Evolutionary conservation across 2,888 invertebrate genomes (phyloP).

Genomic region (Brachylomia viminalis): DNA sequence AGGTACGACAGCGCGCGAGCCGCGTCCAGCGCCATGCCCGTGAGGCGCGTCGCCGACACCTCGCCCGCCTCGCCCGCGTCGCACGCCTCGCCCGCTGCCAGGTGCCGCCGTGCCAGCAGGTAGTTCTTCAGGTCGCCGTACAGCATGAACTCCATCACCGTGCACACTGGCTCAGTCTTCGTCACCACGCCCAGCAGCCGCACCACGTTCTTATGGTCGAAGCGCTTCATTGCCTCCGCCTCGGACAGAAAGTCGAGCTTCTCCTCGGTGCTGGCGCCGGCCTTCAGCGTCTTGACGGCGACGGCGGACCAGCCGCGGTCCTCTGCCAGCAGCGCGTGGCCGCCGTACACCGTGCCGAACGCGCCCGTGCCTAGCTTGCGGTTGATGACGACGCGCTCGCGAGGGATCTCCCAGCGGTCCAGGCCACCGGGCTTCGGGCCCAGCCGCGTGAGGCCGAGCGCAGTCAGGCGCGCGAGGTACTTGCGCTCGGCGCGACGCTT

Average conservation of each 20-base stretch:
- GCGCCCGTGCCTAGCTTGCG: slow-evolving; percentile 97
- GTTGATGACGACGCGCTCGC: slow-evolving; percentile 96
- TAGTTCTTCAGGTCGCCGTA: slow-evolving; percentile 98
- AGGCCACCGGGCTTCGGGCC: slow-evolving; percentile 83
- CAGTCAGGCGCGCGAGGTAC: slow-evolving; percentile 78
- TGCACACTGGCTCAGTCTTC: slow-evolving; percentile 96
- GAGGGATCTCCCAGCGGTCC: slow-evolving; percentile 97
- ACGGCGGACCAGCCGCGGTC: slow-evolving; percentile 94
- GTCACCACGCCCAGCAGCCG: slow-evolving; percentile 96
- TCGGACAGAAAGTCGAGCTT: slow-evolving; percentile 97
- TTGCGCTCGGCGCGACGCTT: slow-evolving; percentile 80
- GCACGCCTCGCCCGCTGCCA: slow-evolving; percentile 95
- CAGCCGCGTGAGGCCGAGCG: slow-evolving; percentile 79
- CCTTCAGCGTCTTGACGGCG: slow-evolving; percentile 97
- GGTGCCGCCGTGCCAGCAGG: slow-evolving; percentile 95
- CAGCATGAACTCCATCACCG: slow-evolving; percentile 98
- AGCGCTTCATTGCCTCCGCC: slow-evolving; percentile 98
- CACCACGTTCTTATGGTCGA: slow-evolving; percentile 97
- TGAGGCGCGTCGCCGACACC: slow-evolving; percentile 94
- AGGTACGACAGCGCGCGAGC: slow-evolving; percentile 96
- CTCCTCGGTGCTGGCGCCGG: slow-evolving; percentile 95
- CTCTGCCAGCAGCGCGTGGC: slow-evolving; percentile 93
- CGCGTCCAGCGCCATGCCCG: slow-evolving; percentile 96
- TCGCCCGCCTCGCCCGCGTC: slow-evolving; percentile 94
- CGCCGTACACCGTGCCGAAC: slow-evolving; percentile 98